A percentile compares a stretch with the other conserved stretches of the same genome.
Conservation (phyloP, 2,113 vertebrate genomes). For the Periophthalmodon schlosseri region DNA sequence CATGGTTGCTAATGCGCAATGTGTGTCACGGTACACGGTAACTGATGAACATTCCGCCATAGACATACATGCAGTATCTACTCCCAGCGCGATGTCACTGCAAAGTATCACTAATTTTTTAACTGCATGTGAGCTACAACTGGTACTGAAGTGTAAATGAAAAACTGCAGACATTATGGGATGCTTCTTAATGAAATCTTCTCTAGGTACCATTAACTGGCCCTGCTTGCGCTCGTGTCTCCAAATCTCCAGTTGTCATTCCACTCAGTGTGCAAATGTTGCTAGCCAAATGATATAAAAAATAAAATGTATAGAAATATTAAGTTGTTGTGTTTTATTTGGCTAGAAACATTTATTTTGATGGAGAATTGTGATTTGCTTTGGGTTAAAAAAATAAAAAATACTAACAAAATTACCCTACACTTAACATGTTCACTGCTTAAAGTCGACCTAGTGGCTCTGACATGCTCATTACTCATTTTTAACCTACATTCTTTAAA, state of each 20-base stretch:
- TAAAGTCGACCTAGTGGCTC: no score
- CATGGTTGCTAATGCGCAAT: no score
- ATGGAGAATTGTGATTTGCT: background rate
- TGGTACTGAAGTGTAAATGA: background rate
- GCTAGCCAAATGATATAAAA: conserved; percentile 39
- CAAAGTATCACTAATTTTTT: background rate
- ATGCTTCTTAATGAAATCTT: background rate
- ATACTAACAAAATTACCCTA: no score
- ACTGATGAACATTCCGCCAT: no score
- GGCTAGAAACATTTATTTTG: background rate
- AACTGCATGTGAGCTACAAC: background rate
- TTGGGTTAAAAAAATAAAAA: background rate
- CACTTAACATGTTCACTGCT: no score
- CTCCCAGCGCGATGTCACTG: no score
- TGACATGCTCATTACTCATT: no score
- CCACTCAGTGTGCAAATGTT: conserved; percentile 51
- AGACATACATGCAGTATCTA: no score
- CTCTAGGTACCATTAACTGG: background rate
- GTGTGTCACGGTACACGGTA: no score
- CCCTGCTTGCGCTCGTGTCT: conserved; percentile 27
- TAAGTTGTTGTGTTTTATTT: background rate
- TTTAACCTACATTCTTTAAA: no score
- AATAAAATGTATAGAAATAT: conserved; percentile 13
- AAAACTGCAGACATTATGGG: background rate
- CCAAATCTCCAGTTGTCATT: conserved; percentile 33